A percentile compares a stretch with the other conserved stretches of the same genome.
Evolutionary conservation across 2,888 invertebrate species (phyloP).

Genomic region (Odontothrips loti): DNA sequence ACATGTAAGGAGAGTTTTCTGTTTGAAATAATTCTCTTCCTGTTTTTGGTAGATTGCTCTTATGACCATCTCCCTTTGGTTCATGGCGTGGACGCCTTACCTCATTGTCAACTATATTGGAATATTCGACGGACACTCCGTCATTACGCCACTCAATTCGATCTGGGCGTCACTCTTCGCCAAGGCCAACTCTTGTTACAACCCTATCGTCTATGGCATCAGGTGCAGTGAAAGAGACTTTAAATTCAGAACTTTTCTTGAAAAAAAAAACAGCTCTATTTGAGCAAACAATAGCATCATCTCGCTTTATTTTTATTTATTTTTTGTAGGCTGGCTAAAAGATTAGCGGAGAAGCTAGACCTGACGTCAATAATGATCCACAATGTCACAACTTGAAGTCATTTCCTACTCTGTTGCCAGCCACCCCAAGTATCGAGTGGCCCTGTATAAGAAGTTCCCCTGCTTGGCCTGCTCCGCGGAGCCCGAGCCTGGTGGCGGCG

Average conservation of each 20-base stretch:
- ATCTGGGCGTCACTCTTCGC: conserved; percentile 90
- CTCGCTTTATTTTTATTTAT: no score
- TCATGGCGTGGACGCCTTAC: conserved; percentile 89
- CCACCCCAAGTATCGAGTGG: conserved; percentile 76
- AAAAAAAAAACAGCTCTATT: no score
- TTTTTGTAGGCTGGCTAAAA: no score
- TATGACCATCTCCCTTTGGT: conserved; percentile 85
- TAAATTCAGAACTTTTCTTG: no score
- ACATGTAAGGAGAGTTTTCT: conserved; percentile 51
- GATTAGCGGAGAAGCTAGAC: no score
- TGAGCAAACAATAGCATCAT: no score
- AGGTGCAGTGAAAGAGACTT: conserved; percentile 53
- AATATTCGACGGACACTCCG: conserved; percentile 56
- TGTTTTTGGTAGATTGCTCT: conserved; percentile 63
- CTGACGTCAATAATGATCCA: no score
- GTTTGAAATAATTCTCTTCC: no score
- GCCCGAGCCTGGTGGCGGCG: conserved; percentile 35
- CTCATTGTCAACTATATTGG: conserved; percentile 74
- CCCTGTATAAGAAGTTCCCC: conserved; percentile 72
- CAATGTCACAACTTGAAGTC: no score
- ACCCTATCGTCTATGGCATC: conserved; percentile 87
- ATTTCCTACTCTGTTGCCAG: conserved; percentile 48
- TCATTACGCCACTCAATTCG: conserved; percentile 71
- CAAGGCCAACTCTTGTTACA: conserved; percentile 86
- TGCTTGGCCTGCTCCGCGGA: conserved; percentile 61